A percentile compares a stretch with the other conserved stretches of the same genome.
Evolutionary conservation across 2,888 invertebrate genomes (phyloP).

Genomic region (Amblyjoppa proteus): DNA sequence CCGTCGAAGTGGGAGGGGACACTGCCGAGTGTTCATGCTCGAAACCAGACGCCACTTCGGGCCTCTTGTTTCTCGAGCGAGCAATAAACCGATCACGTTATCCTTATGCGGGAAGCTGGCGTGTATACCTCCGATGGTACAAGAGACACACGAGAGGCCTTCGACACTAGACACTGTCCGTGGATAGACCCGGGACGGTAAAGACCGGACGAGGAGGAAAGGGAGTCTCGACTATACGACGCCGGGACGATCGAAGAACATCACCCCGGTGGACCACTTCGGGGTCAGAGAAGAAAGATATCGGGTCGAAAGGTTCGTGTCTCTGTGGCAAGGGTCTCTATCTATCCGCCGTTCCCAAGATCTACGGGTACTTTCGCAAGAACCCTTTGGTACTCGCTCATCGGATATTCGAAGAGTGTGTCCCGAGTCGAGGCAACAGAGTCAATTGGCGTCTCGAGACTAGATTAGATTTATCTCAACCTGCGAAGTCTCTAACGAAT

Average conservation of each 20-base stretch:
- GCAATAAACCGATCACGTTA: slow-evolving; percentile 66
- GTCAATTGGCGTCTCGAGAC: slow-evolving; percentile 23
- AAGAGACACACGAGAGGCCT: slow-evolving; percentile 50
- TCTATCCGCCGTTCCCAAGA: slow-evolving; percentile 2
- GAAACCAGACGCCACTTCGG: slow-evolving; percentile 53
- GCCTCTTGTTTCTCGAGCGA: slow-evolving; percentile 52
- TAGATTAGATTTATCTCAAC: slow-evolving; percentile 20
- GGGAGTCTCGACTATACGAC: slow-evolving; percentile 1
- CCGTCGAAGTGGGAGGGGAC: slow-evolving; percentile 16
- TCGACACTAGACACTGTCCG: slow-evolving; percentile 51
- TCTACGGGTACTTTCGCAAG: slow-evolving; percentile 13
- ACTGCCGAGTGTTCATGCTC: not conserved
- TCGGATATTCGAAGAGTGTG: slow-evolving; percentile 16
- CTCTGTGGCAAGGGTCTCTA: slow-evolving; percentile 36
- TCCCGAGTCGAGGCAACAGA: slow-evolving; percentile 17
- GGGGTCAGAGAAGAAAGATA: slow-evolving; percentile 59
- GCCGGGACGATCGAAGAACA: slow-evolving; percentile 31
- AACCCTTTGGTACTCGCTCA: not conserved
- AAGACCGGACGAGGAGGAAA: slow-evolving; percentile 18
- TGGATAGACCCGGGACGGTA: slow-evolving; percentile 36
- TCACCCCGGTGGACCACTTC: slow-evolving; percentile 57
- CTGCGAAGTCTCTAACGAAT: not conserved
- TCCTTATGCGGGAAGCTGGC: slow-evolving; percentile 52
- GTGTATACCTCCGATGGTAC: slow-evolving; percentile 46
- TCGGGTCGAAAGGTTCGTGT: slow-evolving; percentile 41